Evolutionary conservation across 35 echinoderm and acorn worm genomes (phyloP).

Genomic region (Apostichopus parvimensis): DNA sequence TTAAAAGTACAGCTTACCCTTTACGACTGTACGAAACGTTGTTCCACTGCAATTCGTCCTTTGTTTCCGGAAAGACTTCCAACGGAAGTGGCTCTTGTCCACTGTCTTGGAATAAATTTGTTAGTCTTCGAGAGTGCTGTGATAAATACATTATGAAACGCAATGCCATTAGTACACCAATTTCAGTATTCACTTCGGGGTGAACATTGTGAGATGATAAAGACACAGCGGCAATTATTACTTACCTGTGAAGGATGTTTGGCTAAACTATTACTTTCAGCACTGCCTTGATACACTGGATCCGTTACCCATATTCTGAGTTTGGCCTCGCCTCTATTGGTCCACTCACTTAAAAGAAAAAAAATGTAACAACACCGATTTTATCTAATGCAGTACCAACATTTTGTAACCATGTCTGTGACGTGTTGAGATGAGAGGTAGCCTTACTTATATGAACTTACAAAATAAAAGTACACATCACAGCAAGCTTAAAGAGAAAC

Average conservation of each 20-base stretch:
- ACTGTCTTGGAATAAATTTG: neutral
- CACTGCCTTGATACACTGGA: constrained; percentile 3
- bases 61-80: neutral
- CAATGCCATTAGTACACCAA: too few relatives aligned
- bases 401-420: too few relatives aligned
- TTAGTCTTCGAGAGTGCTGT: neutral
- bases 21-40: neutral
- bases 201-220: too few relatives aligned
- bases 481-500: too few relatives aligned
- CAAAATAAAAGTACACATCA: too few relatives aligned
- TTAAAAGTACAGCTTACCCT: neutral
- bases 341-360: neutral
- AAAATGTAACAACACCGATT: too few relatives aligned
- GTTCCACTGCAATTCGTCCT: neutral
- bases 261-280: neutral
- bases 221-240: neutral
- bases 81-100: neutral
- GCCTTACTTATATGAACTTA: too few relatives aligned
- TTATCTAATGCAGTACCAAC: too few relatives aligned
- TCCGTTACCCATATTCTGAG: constrained; percentile 16
- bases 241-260: constrained; percentile 16
- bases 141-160: neutral
- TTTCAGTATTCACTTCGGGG: too few relatives aligned
- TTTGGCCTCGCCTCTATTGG: neutral
- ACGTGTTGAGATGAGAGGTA: too few relatives aligned